Conservation (phyloP, 2,888 invertebrate species). For the Trissolcus brochymenae region DNA sequence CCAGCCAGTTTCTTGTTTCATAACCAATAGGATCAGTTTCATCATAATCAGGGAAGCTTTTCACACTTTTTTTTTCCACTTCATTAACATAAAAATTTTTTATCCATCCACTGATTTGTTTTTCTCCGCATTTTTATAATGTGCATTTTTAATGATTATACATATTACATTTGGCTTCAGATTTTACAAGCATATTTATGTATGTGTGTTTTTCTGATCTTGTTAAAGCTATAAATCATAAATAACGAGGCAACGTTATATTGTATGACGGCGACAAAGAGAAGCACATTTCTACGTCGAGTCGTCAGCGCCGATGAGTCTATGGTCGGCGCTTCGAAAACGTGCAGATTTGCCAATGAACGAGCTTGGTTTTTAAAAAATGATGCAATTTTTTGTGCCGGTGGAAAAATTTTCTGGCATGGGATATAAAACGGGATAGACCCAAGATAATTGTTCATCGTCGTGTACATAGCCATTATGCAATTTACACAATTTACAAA, state of each 20-base stretch:
- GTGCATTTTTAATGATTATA: conserved; percentile 40
- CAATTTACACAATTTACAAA: neutral
- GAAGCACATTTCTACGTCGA: conserved; percentile 37
- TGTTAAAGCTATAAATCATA: conserved; percentile 67
- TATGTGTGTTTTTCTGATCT: conserved; percentile 59
- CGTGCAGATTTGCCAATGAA: conserved; percentile 39
- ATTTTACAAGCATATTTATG: conserved; percentile 37
- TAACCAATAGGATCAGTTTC: no score
- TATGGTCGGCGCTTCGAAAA: conserved; percentile 29
- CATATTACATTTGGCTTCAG: conserved; percentile 17
- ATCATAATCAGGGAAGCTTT: neutral
- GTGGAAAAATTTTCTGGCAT: neutral
- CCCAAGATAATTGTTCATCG: no score
- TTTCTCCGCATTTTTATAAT: no score
- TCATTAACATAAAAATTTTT: no score
- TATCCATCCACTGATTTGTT: no score
- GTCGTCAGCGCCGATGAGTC: conserved; percentile 36
- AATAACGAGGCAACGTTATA: conserved; percentile 64
- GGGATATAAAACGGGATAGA: no score
- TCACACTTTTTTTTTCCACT: no score
- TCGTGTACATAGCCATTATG: neutral
- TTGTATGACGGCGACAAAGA: conserved; percentile 49
- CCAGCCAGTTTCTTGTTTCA: no score
- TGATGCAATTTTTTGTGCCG: neutral
- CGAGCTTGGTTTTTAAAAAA: conserved; percentile 31